Conservation (phyloP, 1,140 invertebrate species). For the Drosophila bocki region DNA sequence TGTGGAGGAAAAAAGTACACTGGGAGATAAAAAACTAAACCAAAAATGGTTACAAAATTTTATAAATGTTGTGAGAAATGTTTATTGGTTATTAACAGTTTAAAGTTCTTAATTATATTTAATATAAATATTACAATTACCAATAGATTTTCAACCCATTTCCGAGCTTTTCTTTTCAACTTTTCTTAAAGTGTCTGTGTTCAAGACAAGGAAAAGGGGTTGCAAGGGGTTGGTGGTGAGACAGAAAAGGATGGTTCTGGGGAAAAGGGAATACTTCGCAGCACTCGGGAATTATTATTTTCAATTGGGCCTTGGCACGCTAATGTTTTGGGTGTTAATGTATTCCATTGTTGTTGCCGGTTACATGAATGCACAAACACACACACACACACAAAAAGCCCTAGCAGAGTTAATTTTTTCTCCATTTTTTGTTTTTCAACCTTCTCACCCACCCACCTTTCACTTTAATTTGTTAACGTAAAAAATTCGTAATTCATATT, state of each 20-base stretch:
- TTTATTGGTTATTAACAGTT: background rate
- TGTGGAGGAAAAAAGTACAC: slow-evolving; percentile 2
- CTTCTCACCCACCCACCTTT: background rate
- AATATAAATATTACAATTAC: too few species aligned
- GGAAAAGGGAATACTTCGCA: slow-evolving; percentile 16
- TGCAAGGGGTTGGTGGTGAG: background rate
- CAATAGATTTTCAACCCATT: background rate
- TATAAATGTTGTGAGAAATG: background rate
- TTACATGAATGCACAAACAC: slow-evolving; percentile 7
- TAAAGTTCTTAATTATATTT: too few species aligned
- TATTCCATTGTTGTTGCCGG: slow-evolving; percentile 26
- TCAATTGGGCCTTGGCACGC: slow-evolving; percentile 64
- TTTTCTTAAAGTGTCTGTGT: slow-evolving; percentile 7
- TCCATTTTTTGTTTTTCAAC: background rate
- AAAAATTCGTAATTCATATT: slow-evolving; percentile 59
- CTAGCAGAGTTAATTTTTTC: slow-evolving; percentile 26
- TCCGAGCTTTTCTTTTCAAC: background rate
- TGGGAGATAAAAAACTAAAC: background rate
- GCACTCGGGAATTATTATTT: slow-evolving; percentile 48
- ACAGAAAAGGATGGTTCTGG: background rate
- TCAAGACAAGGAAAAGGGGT: background rate
- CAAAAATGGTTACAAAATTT: background rate
- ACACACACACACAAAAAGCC: slow-evolving; percentile 9
- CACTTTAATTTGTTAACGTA: slow-evolving; percentile 27
- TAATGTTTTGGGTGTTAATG: slow-evolving; percentile 54